phyloP scores from a whole-genome alignment of 2,113 vertebrate genomes.

The Sorex araneus region DNA sequence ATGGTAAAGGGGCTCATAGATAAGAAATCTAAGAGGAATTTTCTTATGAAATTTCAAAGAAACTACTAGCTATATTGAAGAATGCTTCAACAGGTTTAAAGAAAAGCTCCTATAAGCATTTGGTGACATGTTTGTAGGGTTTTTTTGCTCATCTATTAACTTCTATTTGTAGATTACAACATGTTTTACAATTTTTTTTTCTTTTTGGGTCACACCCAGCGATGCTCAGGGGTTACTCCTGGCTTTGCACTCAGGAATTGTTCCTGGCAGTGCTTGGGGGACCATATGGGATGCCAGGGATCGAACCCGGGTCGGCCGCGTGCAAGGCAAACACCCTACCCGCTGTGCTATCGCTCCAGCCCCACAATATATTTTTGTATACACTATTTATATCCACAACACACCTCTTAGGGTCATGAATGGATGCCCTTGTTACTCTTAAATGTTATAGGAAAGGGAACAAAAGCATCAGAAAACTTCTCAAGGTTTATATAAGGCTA shows the following conservation, averaged over 20 bases:
- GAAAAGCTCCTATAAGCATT: background rate
- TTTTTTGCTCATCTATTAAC: background rate
- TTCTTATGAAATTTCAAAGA: constrained; percentile 21
- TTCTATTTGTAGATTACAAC: background rate
- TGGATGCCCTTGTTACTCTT: background rate
- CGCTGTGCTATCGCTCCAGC: too few relatives aligned
- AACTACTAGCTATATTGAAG: constrained; percentile 35
- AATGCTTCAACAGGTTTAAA: background rate
- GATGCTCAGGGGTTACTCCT: too few relatives aligned
- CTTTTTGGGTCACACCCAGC: too few relatives aligned
- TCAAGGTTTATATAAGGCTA: background rate
- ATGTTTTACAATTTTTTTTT: too few relatives aligned
- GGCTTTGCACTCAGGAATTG: too few relatives aligned
- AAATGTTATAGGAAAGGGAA: constrained; percentile 46
- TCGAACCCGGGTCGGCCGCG: too few relatives aligned
- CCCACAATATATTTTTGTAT: constrained; percentile 11
- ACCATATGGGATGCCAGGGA: too few relatives aligned
- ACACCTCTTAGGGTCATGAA: background rate
- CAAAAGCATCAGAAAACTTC: background rate
- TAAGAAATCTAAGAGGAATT: background rate
- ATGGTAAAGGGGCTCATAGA: background rate
- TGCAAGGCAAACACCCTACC: too few relatives aligned
- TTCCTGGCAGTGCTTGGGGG: too few relatives aligned
- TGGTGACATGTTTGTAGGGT: background rate
- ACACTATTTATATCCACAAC: background rate